Evolutionary conservation across 1,140 invertebrate species (phyloP), one percentile per base, ranked within the genome.

Genomic region (Temnothorax nylanderi): DNA sequence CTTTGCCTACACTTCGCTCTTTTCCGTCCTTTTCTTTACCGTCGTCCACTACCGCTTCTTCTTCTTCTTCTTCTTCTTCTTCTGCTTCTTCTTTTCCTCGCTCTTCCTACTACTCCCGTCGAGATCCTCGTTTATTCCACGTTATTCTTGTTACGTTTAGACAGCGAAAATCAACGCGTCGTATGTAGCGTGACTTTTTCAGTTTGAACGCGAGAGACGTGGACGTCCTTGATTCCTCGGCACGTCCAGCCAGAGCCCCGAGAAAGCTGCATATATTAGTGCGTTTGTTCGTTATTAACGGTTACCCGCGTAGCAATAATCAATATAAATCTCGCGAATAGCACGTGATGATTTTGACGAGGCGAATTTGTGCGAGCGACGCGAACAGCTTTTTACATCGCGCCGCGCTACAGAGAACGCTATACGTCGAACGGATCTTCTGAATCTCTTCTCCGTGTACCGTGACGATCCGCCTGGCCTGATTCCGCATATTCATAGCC

Each of bases 71-170:
- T 37, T 44, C 72, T 74, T 72, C 32, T 64, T 77, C 71, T 75
- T 49, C 54, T 60, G 56, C 86, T 10, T 88, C 72, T 41, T 77
- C 72, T 51, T 69, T 47, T 87, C 86, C 85, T 91, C 69, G 16
- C 89, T 88, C 60, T 58, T 90, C 82, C 78, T 84, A 32, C 74
- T 78, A 77, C 58, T 65, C 82, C 62, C 74, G 58, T 85, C 64
- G 58, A 60, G 74, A 67, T 80, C 26, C 75, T 67, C 85, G 76
- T 86, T 64, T 77, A 62, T 65, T 64, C 69, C 49, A 86, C 89
- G 91, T 88, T 90, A 90, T 92, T 80, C 92, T 93, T 88, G 92
- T 93, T 94, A 94, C 92, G 93, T 91, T 92, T 88, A 80, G 78
- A 89, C 86, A 91, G 90, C 89, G 60, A 76, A 84, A 84, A 84